A percentile compares a stretch with the other conserved stretches of the same genome.
phyloP scores from a whole-genome alignment of 1,140 invertebrate genomes.

The Drosophila bocqueti region DNA sequence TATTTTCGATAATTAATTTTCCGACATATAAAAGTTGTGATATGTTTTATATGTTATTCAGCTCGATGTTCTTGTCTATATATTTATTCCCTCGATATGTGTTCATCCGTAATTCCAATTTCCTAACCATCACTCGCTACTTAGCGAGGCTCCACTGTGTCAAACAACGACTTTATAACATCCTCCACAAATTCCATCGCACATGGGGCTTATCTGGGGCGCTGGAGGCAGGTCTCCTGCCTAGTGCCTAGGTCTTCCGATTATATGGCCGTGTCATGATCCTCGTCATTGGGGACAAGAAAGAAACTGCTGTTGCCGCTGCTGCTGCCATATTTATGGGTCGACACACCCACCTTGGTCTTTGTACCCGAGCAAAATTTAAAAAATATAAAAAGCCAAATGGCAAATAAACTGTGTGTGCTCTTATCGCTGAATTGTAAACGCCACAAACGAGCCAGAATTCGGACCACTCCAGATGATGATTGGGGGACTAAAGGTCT shows the following conservation, averaged over 20 bases:
- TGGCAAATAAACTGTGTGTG: slow-evolving; percentile 28
- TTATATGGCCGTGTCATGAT: slow-evolving; percentile 28
- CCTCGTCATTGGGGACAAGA: slow-evolving; percentile 18
- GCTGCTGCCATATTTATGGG: slow-evolving; percentile 18
- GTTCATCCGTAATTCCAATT: no score
- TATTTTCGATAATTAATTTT: no score
- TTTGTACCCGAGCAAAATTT: slow-evolving; percentile 45
- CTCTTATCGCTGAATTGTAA: slow-evolving; percentile 27
- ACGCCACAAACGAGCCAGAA: slow-evolving; percentile 13
- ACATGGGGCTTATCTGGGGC: slow-evolving; percentile 15
- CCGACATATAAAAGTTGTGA: no score
- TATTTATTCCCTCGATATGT: no score
- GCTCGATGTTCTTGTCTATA: no score
- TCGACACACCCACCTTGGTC: slow-evolving; percentile 57
- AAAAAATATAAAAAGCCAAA: slow-evolving; percentile 8
- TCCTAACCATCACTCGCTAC: background rate
- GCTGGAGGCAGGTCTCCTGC: slow-evolving; percentile 28
- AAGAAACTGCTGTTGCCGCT: slow-evolving; percentile 17
- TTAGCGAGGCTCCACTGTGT: slow-evolving; percentile 2
- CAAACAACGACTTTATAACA: slow-evolving; percentile 11
- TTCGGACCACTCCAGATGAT: slow-evolving; percentile 7
- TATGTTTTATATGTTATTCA: no score
- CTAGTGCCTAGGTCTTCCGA: background rate
- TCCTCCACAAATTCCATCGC: slow-evolving; percentile 7
- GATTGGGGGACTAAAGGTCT: slow-evolving; percentile 22